These are phyloP conservation scores for Drosophila kikkawai DNA, from an alignment of 1,140 invertebrate genomes.

Conservation along the genomic window DNA sequence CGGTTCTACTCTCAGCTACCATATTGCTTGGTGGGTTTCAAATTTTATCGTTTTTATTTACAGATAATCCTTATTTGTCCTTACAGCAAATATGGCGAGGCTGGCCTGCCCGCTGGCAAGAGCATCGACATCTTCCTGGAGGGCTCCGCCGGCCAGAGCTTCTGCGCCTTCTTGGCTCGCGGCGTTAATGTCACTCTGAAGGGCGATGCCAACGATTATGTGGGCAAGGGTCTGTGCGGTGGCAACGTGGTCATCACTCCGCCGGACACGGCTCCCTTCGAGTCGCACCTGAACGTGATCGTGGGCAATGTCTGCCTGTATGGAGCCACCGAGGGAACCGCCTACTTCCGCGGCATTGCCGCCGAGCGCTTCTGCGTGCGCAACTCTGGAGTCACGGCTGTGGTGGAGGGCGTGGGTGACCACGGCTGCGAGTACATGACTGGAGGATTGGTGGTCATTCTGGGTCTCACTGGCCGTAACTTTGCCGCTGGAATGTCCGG, in stretches of 20 bases:
- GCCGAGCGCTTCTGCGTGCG: slow-evolving; percentile 99
- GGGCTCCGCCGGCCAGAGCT: slow-evolving; percentile 99
- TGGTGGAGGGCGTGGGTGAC: slow-evolving; percentile 97
- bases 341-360: slow-evolving; percentile 98
- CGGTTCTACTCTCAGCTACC: slow-evolving; percentile 96
- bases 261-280: slow-evolving; percentile 92
- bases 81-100: slow-evolving; percentile 93
- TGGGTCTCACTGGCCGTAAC: slow-evolving; percentile 98
- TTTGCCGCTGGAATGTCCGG: slow-evolving; percentile 99
- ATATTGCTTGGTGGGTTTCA: slow-evolving; percentile 93
- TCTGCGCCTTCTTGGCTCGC: slow-evolving; percentile 98
- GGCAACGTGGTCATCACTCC: slow-evolving; percentile 98
- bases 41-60: not conserved
- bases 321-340: slow-evolving; percentile 97
- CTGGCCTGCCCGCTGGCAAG: slow-evolving; percentile 92
- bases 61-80: not conserved
- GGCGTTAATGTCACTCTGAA: slow-evolving; percentile 96
- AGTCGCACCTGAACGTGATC: slow-evolving; percentile 97
- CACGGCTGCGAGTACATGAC: slow-evolving; percentile 99
- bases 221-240: slow-evolving; percentile 97
- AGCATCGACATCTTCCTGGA: slow-evolving; percentile 94
- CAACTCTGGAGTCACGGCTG: slow-evolving; percentile 97
- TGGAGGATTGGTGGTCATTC: slow-evolving; percentile 95
- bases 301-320: slow-evolving; percentile 99
- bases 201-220: slow-evolving; percentile 99